Evolutionary conservation across 2,797 vertebrate genomes (phyloP).

Genomic region (Anguilla anguilla): DNA sequence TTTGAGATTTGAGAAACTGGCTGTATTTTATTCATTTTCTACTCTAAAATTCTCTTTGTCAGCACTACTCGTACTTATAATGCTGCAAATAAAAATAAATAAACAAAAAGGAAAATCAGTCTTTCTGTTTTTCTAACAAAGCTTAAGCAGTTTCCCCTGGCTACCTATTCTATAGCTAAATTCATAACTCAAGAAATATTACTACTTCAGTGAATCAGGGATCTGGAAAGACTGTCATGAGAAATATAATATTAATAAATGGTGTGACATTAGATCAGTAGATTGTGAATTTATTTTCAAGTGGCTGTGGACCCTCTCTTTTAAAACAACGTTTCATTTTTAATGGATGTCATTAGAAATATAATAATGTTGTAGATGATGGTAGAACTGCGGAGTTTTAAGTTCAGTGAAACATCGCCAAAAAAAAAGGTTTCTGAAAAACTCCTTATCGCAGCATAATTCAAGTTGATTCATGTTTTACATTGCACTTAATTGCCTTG

Average conservation of each 20-base stretch:
- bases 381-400: background rate
- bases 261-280: background rate
- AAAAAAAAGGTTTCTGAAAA: background rate
- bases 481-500: constrained; percentile 15
- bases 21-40: too few relatives aligned
- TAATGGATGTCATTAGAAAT: background rate
- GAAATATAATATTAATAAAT: background rate
- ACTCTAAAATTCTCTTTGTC: too few relatives aligned
- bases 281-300: background rate
- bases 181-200: background rate
- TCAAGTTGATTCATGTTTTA: constrained; percentile 15
- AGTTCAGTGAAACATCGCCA: background rate
- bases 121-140: too few relatives aligned
- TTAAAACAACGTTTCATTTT: background rate
- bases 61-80: too few relatives aligned
- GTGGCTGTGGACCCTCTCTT: background rate
- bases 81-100: too few relatives aligned
- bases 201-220: background rate
- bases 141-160: background rate
- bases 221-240: background rate
- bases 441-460: constrained; percentile 13
- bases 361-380: background rate
- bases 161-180: background rate
- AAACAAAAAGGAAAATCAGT: too few relatives aligned
- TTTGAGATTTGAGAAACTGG: too few relatives aligned